These are phyloP conservation scores for Dendrolimus houi DNA, from an alignment of 2,888 invertebrate species.

Conservation along the genomic window DNA sequence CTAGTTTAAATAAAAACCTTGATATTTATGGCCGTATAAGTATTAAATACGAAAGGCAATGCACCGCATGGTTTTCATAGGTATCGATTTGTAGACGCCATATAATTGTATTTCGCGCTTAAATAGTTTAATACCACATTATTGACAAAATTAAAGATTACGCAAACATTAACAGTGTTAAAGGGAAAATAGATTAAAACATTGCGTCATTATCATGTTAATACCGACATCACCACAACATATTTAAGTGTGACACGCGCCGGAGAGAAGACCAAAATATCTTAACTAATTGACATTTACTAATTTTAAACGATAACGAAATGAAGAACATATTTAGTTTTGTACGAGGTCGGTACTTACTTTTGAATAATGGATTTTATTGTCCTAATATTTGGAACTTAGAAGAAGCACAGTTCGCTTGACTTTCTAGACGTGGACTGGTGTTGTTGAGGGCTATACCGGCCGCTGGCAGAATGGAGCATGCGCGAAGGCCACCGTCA, in stretches of 20 bases:
- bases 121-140: slow-evolving; percentile 12
- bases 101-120: slow-evolving; percentile 32
- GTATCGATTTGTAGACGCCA: slow-evolving; percentile 54
- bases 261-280: not conserved
- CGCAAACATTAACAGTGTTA: too few species aligned
- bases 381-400: slow-evolving; percentile 41
- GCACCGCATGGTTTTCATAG: slow-evolving; percentile 32
- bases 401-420: slow-evolving; percentile 28
- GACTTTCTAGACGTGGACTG: slow-evolving; percentile 57
- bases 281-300: slow-evolving; percentile 11
- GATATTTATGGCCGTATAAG: too few species aligned
- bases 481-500: slow-evolving; percentile 52
- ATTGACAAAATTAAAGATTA: too few species aligned
- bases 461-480: slow-evolving; percentile 50
- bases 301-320: not conserved
- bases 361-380: slow-evolving; percentile 59
- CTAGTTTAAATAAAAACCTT: too few species aligned
- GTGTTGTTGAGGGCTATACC: slow-evolving; percentile 49
- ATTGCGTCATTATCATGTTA: too few species aligned
- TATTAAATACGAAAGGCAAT: slow-evolving; percentile 2
- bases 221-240: too few species aligned
- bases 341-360: slow-evolving; percentile 36
- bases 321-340: not conserved
- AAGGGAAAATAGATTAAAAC: too few species aligned
- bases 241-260: not conserved